A percentile compares a stretch with the other conserved stretches of the same genome.
Evolutionary conservation across 1,140 invertebrate species (phyloP).

Genomic region (Bombyx mandarina): DNA sequence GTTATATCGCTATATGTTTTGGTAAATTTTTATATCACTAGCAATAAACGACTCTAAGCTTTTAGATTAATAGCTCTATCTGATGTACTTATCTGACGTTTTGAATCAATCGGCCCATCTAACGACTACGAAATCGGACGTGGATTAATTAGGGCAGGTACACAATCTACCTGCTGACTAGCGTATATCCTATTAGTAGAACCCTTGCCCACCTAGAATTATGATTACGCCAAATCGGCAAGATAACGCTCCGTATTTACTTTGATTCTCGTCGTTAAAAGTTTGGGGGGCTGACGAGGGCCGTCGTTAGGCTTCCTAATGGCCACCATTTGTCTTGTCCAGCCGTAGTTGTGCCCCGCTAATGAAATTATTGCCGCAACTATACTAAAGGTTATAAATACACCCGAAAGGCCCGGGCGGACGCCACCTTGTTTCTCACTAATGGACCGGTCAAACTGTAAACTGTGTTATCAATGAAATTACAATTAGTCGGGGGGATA

Average conservation of each 20-base stretch:
- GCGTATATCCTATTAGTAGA: constrained; percentile 32
- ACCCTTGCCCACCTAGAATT: constrained; percentile 40
- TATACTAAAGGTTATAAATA: constrained; percentile 71
- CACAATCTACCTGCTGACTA: constrained; percentile 29
- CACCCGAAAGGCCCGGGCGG: constrained; percentile 60
- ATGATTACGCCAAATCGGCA: constrained; percentile 62
- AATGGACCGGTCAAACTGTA: constrained; percentile 71
- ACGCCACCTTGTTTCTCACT: constrained; percentile 66
- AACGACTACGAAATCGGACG: background rate
- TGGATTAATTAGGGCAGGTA: constrained; percentile 19
- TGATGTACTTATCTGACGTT: too few relatives aligned
- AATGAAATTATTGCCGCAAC: constrained; percentile 72
- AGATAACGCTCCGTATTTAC: constrained; percentile 66
- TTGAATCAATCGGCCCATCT: background rate
- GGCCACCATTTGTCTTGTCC: constrained; percentile 69
- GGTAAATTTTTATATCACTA: too few relatives aligned
- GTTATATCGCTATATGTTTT: background rate
- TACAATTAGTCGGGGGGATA: constrained; percentile 65
- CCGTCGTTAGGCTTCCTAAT: constrained; percentile 64
- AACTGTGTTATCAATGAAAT: constrained; percentile 71
- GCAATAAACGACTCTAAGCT: too few relatives aligned
- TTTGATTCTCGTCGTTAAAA: constrained; percentile 70
- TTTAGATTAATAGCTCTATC: too few relatives aligned
- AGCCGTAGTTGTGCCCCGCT: constrained; percentile 64
- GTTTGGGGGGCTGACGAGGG: constrained; percentile 62